Percentiles rank a stretch among this genome's conserved stretches.
Evolutionary conservation across 2,888 invertebrate genomes (phyloP).

Genomic region (Melieria picta): DNA sequence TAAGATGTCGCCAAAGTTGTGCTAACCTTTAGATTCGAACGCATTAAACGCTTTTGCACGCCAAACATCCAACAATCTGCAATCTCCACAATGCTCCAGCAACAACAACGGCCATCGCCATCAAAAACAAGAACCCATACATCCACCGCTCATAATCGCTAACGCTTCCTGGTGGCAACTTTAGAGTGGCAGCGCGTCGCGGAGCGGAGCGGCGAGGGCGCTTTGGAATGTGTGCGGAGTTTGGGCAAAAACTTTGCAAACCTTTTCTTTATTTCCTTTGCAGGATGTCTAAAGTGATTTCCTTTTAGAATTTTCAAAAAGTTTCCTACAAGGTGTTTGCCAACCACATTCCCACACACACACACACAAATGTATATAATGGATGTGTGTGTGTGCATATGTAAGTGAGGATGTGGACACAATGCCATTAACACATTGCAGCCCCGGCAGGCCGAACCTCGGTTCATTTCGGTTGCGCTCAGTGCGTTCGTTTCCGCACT

Average conservation of each 20-base stretch:
- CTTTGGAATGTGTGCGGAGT: slow-evolving; percentile 23
- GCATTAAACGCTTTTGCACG: slow-evolving; percentile 23
- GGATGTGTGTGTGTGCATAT: background rate
- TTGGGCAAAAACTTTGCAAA: slow-evolving; percentile 25
- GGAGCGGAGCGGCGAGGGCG: slow-evolving; percentile 12
- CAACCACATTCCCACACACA: slow-evolving; percentile 33
- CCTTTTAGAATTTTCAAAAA: slow-evolving; percentile 60
- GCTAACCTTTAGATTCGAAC: slow-evolving; percentile 31
- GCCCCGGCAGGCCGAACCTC: no score
- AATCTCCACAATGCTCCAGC: slow-evolving; percentile 2
- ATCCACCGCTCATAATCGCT: slow-evolving; percentile 34
- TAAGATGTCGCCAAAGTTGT: slow-evolving; percentile 63
- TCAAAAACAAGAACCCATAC: background rate
- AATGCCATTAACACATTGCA: background rate
- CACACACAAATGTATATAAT: background rate
- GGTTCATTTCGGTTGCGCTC: no score
- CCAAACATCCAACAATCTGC: slow-evolving; percentile 10
- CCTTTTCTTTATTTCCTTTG: slow-evolving; percentile 27
- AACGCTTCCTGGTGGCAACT: slow-evolving; percentile 23
- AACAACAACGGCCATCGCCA: slow-evolving; percentile 1
- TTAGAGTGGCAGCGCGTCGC: slow-evolving; percentile 21
- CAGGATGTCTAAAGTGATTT: slow-evolving; percentile 57
- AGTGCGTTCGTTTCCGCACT: no score
- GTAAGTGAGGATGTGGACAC: background rate
- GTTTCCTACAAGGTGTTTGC: slow-evolving; percentile 57